phyloP scores from a whole-genome alignment of 2,888 invertebrate species.

The Creontiades dilutus region DNA sequence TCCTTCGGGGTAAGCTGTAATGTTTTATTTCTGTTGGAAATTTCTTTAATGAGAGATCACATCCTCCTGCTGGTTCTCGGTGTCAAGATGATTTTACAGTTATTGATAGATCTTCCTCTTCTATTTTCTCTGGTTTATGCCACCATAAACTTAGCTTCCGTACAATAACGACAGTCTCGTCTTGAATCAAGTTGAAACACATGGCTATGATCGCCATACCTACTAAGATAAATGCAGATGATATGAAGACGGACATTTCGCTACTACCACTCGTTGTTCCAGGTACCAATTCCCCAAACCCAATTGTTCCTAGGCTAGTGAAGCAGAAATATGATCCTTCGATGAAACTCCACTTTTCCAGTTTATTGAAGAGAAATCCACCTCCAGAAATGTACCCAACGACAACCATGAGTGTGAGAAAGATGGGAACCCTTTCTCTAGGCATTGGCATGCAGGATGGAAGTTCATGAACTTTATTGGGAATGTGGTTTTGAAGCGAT shows the following conservation, averaged over 20 bases:
- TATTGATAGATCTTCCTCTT: conserved; percentile 80
- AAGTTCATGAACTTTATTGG: conserved; percentile 74
- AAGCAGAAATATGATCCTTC: conserved; percentile 86
- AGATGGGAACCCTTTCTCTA: conserved; percentile 87
- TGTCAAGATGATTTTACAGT: conserved; percentile 81
- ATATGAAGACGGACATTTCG: conserved; percentile 85
- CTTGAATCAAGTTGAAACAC: conserved; percentile 92
- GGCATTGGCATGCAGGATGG: conserved; percentile 69
- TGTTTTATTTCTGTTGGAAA: conserved; percentile 75
- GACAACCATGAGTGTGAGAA: conserved; percentile 91
- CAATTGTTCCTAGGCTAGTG: conserved; percentile 86
- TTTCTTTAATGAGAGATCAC: conserved; percentile 76
- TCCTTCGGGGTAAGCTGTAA: conserved; percentile 75
- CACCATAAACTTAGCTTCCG: conserved; percentile 79
- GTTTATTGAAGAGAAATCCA: conserved; percentile 91
- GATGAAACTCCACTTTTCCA: conserved; percentile 94
- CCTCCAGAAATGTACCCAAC: conserved; percentile 93
- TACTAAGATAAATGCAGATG: conserved; percentile 89
- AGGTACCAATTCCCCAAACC: conserved; percentile 89
- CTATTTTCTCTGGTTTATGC: conserved; percentile 77
- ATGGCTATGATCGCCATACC: conserved; percentile 92
- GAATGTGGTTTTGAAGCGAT: conserved; percentile 75
- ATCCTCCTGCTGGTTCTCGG: conserved; percentile 80
- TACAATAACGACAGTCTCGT: conserved; percentile 84
- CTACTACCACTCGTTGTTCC: conserved; percentile 82